Conservation (phyloP, 1,140 invertebrate genomes). For the Ceratosolen fusciceps region DNA sequence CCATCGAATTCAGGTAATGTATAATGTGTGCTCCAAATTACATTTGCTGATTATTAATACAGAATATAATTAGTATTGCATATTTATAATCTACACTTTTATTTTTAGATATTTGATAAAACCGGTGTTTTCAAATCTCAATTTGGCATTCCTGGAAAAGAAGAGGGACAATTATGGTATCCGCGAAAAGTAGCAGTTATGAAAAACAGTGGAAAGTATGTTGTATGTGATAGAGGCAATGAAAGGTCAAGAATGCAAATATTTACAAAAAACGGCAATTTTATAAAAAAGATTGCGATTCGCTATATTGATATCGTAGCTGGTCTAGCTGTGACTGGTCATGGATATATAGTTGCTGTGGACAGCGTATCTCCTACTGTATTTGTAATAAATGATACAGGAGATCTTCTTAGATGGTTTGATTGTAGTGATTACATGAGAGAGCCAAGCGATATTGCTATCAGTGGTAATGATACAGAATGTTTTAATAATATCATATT, state of each 20-base stretch:
- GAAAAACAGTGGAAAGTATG: slow-evolving; percentile 88
- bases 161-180: slow-evolving; percentile 97
- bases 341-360: slow-evolving; percentile 95
- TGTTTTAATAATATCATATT: not conserved
- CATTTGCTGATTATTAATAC: slow-evolving; percentile 37
- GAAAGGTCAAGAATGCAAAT: slow-evolving; percentile 97
- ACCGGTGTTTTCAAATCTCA: slow-evolving; percentile 89
- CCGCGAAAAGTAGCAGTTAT: slow-evolving; percentile 96
- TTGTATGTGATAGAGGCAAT: slow-evolving; percentile 96
- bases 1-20: slow-evolving; percentile 91
- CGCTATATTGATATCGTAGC: slow-evolving; percentile 98
- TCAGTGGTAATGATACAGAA: slow-evolving; percentile 79
- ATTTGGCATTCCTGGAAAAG: slow-evolving; percentile 91
- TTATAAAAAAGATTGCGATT: slow-evolving; percentile 93
- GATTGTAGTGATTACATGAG: slow-evolving; percentile 97
- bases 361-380: slow-evolving; percentile 97
- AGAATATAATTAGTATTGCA: not conserved
- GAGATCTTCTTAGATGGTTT: slow-evolving; percentile 93
- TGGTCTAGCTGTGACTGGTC: slow-evolving; percentile 89
- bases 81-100: slow-evolving; percentile 38
- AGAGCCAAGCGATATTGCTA: slow-evolving; percentile 96
- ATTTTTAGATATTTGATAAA: slow-evolving; percentile 87
- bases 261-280: slow-evolving; percentile 89
- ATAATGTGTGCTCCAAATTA: slow-evolving; percentile 29
- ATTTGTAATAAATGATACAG: slow-evolving; percentile 92